Percentiles rank a stretch among this genome's conserved stretches.
These are phyloP conservation scores for Sylvia atricapilla DNA, from an alignment of 2,113 vertebrate species.

Conservation along the genomic window DNA sequence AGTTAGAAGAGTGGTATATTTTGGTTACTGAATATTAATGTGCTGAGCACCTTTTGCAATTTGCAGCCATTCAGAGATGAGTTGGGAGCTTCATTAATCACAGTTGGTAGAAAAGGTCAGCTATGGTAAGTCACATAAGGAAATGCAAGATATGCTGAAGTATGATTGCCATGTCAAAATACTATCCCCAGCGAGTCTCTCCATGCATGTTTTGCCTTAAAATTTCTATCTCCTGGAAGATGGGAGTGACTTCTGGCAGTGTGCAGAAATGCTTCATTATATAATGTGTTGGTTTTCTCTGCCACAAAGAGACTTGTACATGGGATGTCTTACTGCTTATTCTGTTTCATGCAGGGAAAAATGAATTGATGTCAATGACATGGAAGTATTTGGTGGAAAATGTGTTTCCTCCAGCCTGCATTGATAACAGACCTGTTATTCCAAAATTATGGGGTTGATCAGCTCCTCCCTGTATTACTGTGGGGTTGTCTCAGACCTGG, in stretches of 20 bases:
- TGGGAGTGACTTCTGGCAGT: neutral
- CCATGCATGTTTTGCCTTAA: neutral
- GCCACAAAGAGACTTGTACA: neutral
- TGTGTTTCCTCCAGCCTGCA: neutral
- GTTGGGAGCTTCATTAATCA: slow-evolving; percentile 13
- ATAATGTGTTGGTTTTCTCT: neutral
- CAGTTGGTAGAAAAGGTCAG: slow-evolving; percentile 8
- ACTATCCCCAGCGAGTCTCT: accelerated
- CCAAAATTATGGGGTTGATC: neutral
- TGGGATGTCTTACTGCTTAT: neutral
- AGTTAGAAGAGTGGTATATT: neutral
- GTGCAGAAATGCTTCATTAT: neutral
- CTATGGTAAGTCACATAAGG: neutral
- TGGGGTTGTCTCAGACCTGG: neutral
- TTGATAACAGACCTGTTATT: neutral
- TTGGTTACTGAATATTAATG: slow-evolving; percentile 25
- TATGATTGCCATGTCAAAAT: neutral
- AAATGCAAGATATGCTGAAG: neutral
- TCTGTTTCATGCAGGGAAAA: neutral
- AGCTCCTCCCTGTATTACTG: neutral
- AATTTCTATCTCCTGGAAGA: neutral
- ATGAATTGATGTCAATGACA: neutral
- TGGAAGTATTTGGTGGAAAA: neutral
- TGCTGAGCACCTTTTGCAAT: slow-evolving; percentile 12
- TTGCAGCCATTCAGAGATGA: neutral